These are phyloP conservation scores for Neodiprion fabricii DNA, from an alignment of 1,140 invertebrate genomes.

Conservation along the genomic window DNA sequence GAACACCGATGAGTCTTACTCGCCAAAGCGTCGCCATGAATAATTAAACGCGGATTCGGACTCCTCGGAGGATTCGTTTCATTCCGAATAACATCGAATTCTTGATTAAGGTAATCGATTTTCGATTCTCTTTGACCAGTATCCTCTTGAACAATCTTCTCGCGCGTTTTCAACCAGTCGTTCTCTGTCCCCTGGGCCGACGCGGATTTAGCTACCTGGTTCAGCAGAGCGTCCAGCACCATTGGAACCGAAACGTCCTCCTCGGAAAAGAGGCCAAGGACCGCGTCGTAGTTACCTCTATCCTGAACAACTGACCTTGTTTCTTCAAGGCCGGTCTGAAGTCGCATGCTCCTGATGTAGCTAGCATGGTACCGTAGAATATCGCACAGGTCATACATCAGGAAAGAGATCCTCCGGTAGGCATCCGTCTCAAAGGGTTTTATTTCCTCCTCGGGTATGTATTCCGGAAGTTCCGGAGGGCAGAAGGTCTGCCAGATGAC, in stretches of 20 bases:
- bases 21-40: slow-evolving; percentile 30
- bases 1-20: slow-evolving; percentile 22
- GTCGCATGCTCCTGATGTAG: slow-evolving; percentile 60
- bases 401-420: slow-evolving; percentile 61
- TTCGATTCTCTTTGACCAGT: neutral
- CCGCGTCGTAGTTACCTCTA: slow-evolving; percentile 44
- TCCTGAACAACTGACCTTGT: slow-evolving; percentile 25
- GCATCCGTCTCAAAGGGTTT: slow-evolving; percentile 51
- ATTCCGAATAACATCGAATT: neutral
- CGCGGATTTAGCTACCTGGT: slow-evolving; percentile 42
- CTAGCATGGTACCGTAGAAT: slow-evolving; percentile 56
- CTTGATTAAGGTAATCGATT: neutral
- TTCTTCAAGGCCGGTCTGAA: slow-evolving; percentile 38
- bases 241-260: slow-evolving; percentile 56
- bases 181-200: slow-evolving; percentile 5
- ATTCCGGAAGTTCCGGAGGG: slow-evolving; percentile 46
- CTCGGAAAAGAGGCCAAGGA: slow-evolving; percentile 51
- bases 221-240: slow-evolving; percentile 58
- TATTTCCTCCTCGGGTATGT: slow-evolving; percentile 38
- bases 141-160: neutral
- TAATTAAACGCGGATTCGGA: slow-evolving; percentile 24
- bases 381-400: slow-evolving; percentile 64
- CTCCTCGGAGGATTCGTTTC: neutral
- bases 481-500: slow-evolving; percentile 59
- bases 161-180: neutral